A percentile compares a stretch with the other conserved stretches of the same genome.
phyloP scores from a whole-genome alignment of 2,888 invertebrate species.

The Rhaphigaster nebulosa region DNA sequence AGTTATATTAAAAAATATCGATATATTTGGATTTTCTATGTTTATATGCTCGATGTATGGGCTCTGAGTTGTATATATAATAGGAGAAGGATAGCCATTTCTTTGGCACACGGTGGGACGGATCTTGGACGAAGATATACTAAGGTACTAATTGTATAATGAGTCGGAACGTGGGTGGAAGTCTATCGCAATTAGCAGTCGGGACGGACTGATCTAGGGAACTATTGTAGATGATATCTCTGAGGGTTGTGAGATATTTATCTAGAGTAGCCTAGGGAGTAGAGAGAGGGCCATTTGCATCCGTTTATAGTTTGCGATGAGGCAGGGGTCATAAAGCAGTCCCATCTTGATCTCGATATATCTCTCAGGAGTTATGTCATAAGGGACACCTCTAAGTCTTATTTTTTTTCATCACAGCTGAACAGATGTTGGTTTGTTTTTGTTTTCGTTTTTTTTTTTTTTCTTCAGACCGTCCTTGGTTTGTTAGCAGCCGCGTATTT shows the following conservation, averaged over 20 bases:
- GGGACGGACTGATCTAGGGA: background rate
- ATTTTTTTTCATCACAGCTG: conserved; percentile 4
- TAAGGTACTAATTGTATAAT: conserved; percentile 7
- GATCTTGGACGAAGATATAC: background rate
- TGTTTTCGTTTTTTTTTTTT: background rate
- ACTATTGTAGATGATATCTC: conserved; percentile 21
- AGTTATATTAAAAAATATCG: too few species aligned
- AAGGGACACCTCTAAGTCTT: conserved; percentile 19
- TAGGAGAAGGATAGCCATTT: background rate
- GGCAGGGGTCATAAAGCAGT: background rate
- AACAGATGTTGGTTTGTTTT: background rate
- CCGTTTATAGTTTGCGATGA: conserved; percentile 31
- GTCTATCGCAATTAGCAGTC: background rate
- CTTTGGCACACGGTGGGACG: background rate
- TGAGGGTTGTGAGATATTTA: background rate
- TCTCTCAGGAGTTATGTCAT: background rate
- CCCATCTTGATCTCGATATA: conserved; percentile 1
- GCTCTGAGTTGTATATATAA: background rate
- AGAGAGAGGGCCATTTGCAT: conserved; percentile 10
- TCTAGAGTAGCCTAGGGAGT: background rate
- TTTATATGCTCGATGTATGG: too few species aligned
- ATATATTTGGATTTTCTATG: too few species aligned
- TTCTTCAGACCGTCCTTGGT: background rate
- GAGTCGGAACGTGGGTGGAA: background rate
- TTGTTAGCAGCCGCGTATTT: conserved; percentile 10